These are phyloP conservation scores for Mesoligia furuncula DNA, from an alignment of 2,888 invertebrate species.

Conservation along the genomic window DNA sequence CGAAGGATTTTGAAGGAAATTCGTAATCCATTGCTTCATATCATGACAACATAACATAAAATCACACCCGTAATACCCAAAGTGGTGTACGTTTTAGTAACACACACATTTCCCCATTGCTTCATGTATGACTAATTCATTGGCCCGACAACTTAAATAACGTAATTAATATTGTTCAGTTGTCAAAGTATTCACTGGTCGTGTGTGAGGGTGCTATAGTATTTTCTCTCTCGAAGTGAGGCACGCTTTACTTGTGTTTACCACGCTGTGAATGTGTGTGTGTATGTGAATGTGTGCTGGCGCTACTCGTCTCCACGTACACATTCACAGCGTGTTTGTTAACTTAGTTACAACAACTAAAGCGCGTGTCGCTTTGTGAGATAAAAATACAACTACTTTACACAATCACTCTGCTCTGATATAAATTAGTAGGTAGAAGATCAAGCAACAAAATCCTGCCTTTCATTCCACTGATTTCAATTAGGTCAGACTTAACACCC, in stretches of 20 bases:
- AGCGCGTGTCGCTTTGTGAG: neutral
- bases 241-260: no score
- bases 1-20: neutral
- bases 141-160: neutral
- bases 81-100: neutral
- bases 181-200: no score
- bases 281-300: neutral
- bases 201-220: neutral
- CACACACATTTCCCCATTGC: neutral
- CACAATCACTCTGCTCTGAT: neutral
- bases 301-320: neutral
- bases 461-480: constrained; percentile 34
- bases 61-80: neutral
- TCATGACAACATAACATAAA: neutral
- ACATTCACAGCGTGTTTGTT: neutral
- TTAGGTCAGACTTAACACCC: constrained; percentile 35
- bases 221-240: no score
- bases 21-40: neutral
- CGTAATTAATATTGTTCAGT: neutral
- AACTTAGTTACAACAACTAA: neutral
- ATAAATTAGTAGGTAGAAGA: constrained; percentile 1
- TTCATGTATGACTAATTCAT: neutral
- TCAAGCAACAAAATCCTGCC: neutral
- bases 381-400: neutral
- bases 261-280: neutral